phyloP scores from a whole-genome alignment of 1,140 invertebrate genomes.

The Theocolax elegans region DNA sequence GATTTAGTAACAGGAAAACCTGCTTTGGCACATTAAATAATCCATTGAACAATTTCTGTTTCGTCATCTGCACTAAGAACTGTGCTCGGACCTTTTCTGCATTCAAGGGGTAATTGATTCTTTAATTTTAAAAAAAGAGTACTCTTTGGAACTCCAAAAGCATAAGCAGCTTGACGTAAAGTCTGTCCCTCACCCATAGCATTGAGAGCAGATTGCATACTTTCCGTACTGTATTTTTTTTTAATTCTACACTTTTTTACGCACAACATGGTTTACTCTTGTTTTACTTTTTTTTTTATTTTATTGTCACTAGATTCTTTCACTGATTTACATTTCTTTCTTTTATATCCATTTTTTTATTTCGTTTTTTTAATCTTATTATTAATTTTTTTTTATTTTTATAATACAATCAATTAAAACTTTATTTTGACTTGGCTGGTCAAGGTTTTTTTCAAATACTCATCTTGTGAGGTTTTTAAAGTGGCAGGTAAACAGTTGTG shows the following conservation, averaged over 20 bases:
- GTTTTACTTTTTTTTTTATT: no score
- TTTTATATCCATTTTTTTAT: no score
- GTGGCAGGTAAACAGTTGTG: no score
- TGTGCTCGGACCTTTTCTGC: conserved; percentile 21
- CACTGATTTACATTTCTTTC: no score
- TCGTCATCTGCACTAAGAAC: conserved; percentile 22
- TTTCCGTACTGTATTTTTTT: neutral
- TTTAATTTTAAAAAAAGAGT: conserved; percentile 11
- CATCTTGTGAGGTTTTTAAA: no score
- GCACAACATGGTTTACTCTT: no score
- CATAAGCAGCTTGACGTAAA: neutral
- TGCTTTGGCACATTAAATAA: conserved; percentile 17
- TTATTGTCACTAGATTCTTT: no score
- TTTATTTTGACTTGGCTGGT: no score
- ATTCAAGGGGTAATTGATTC: neutral
- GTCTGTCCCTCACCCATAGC: neutral
- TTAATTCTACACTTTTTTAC: neutral
- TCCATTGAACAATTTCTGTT: conserved; percentile 31
- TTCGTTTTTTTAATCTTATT: no score
- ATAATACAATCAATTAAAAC: no score
- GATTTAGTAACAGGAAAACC: conserved; percentile 35
- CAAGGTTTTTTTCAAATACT: no score
- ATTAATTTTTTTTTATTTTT: no score
- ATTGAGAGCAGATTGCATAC: neutral
- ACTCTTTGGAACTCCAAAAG: conserved; percentile 17